phyloP scores from a whole-genome alignment of 2,888 invertebrate species.

The Cyrtodaria siliqua region DNA sequence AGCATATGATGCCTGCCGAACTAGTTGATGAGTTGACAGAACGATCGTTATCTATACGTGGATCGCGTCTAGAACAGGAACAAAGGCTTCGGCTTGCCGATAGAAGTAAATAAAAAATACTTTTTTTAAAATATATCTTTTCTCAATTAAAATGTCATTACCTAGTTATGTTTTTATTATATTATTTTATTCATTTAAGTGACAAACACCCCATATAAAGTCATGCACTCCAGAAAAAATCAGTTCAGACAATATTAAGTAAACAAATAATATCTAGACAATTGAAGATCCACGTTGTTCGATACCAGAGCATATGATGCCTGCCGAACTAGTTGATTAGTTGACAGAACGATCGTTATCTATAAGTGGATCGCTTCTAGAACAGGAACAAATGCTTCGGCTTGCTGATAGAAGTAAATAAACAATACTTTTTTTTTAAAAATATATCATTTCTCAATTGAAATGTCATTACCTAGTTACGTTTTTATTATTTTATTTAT shows the following conservation, averaged over 20 bases:
- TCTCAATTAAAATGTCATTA: background rate
- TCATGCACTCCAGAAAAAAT: too few relatives aligned
- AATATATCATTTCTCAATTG: background rate
- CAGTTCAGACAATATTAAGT: too few relatives aligned
- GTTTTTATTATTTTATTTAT: too few relatives aligned
- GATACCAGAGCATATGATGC: conserved; percentile 11
- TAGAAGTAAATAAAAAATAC: conserved; percentile 8
- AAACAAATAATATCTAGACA: too few relatives aligned
- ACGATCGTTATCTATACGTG: background rate
- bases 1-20: conserved; percentile 6
- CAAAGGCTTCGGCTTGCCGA: background rate
- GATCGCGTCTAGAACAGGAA: conserved; percentile 2
- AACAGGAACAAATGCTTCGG: background rate
- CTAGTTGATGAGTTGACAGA: background rate
- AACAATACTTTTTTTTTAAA: background rate
- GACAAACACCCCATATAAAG: too few relatives aligned
- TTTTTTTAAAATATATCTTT: background rate
- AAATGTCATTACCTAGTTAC: too few relatives aligned
- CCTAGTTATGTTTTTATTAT: too few relatives aligned
- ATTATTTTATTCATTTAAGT: too few relatives aligned
- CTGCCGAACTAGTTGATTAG: background rate
- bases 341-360: background rate
- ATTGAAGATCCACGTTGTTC: conserved; percentile 10
- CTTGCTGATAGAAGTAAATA: conserved; percentile 15
- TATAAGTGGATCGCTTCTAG: background rate